Percentiles rank a stretch among this genome's conserved stretches.
Evolutionary conservation across 1,140 invertebrate species (phyloP).

Genomic region (Aethina tumida): DNA sequence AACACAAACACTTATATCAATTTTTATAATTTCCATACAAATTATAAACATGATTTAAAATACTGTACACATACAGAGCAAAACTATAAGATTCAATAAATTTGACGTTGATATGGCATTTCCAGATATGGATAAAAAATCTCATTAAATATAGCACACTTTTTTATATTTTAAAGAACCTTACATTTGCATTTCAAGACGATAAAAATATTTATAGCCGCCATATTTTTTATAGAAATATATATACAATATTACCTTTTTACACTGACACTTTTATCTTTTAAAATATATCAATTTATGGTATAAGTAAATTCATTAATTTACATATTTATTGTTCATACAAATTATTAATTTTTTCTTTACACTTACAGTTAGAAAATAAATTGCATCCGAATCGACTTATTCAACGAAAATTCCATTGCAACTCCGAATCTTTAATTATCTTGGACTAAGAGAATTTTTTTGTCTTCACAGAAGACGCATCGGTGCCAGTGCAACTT

Average conservation of each 20-base stretch:
- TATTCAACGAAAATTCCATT: constrained; percentile 5
- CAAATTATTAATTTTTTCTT: constrained; percentile 11
- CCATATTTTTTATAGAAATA: constrained; percentile 31
- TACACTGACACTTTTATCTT: constrained; percentile 27
- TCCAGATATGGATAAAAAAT: constrained; percentile 45
- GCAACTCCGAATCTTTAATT: constrained; percentile 17
- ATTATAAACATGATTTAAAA: constrained; percentile 60
- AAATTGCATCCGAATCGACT: constrained; percentile 10
- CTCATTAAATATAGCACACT: constrained; percentile 30
- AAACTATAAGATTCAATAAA: constrained; percentile 38
- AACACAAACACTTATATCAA: too few species aligned
- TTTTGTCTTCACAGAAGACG: constrained; percentile 51
- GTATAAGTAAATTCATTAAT: too few species aligned
- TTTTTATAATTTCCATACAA: constrained; percentile 56
- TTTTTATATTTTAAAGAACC: constrained; percentile 19
- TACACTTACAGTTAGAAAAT: constrained; percentile 25
- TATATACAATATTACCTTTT: constrained; percentile 25
- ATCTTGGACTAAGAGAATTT: constrained; percentile 30
- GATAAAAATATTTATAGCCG: constrained; percentile 30
- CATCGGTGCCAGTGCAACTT: constrained; percentile 36
- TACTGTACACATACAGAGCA: constrained; percentile 56
- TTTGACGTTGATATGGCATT: constrained; percentile 48
- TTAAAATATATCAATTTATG: constrained; percentile 22
- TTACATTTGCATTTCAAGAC: constrained; percentile 17
- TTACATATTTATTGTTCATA: constrained; percentile 17